phyloP scores from a whole-genome alignment of 2,113 vertebrate species.

The Anas platyrhynchos region DNA sequence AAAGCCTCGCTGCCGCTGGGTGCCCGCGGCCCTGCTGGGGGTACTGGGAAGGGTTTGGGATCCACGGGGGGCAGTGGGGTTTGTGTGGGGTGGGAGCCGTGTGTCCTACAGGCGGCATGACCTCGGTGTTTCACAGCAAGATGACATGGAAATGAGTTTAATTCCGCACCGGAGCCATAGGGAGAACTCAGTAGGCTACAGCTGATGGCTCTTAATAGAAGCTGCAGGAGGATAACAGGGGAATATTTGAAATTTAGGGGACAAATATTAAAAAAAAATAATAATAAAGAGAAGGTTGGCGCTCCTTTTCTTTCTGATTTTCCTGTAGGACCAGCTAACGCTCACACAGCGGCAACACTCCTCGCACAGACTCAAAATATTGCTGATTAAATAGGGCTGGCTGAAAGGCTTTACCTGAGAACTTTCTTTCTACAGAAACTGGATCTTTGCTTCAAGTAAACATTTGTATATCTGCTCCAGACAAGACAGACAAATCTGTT shows the following conservation, averaged over 20 bases:
- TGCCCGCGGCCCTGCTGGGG: fast-evolving
- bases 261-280: neutral
- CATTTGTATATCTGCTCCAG: neutral
- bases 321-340: neutral
- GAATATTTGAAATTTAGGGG: neutral
- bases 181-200: neutral
- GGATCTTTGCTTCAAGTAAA: neutral
- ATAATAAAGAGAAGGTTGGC: neutral
- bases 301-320: neutral
- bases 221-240: neutral
- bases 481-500: neutral
- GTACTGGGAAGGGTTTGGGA: neutral
- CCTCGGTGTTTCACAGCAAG: neutral
- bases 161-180: neutral
- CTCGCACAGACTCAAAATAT: neutral
- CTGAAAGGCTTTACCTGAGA: neutral
- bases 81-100: neutral
- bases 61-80: fast-evolving
- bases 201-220: fast-evolving
- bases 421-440: neutral
- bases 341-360: neutral
- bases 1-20: neutral
- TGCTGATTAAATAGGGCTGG: neutral
- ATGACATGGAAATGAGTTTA: fast-evolving
- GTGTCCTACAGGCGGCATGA: neutral